A percentile compares a stretch with the other conserved stretches of the same genome.
Evolutionary conservation across 1,140 invertebrate genomes (phyloP).

Genomic region (Drosophila aff.): DNA sequence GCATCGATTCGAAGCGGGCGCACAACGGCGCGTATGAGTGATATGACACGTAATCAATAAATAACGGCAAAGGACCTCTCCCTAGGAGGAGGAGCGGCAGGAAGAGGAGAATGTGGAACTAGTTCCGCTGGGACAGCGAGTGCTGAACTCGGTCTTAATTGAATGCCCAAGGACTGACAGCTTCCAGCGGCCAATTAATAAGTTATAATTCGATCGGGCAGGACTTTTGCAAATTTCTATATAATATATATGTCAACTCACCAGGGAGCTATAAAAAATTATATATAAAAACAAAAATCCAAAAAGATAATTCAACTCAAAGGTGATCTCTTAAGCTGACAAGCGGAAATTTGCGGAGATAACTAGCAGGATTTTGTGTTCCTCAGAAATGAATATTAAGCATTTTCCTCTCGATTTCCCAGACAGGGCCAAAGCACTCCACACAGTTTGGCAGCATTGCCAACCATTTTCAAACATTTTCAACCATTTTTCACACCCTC

Average conservation of each 20-base stretch:
- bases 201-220: conserved; percentile 20
- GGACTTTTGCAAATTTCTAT: neutral
- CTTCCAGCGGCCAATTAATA: conserved; percentile 22
- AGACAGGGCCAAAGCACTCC: neutral
- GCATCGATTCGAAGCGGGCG: conserved; percentile 21
- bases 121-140: conserved; percentile 27
- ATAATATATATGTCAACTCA: neutral
- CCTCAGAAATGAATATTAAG: neutral
- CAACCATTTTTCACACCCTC: neutral
- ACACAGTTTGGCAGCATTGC: neutral
- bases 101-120: neutral
- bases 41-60: conserved; percentile 83
- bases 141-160: conserved; percentile 16
- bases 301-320: too few species aligned
- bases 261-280: neutral
- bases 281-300: too few species aligned
- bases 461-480: neutral
- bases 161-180: conserved; percentile 16
- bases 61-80: conserved; percentile 61
- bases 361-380: neutral
- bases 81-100: too few species aligned
- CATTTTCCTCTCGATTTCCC: neutral
- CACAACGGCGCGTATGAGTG: conserved; percentile 73
- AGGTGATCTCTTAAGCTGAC: neutral
- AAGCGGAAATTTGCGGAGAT: neutral